Conservation (phyloP, 2,888 invertebrate genomes). For the Metallyticus violacea region DNA sequence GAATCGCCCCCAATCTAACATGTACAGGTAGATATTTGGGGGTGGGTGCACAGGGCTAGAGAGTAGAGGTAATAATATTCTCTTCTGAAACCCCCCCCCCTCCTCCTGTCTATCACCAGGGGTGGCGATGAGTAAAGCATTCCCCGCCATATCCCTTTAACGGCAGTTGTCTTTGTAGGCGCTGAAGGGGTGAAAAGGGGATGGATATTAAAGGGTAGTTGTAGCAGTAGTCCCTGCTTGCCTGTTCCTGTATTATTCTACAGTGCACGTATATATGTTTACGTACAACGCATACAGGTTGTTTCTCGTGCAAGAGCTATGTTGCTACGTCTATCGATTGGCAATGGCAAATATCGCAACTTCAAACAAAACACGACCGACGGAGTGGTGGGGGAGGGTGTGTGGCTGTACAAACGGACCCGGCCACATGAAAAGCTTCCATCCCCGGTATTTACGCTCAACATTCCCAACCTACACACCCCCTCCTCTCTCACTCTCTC, state of each 20-base stretch:
- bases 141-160: conserved; percentile 9
- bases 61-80: conserved; percentile 8
- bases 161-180: conserved; percentile 14
- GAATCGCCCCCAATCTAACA: neutral
- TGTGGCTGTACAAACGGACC: neutral
- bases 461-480: neutral
- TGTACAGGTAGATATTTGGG: neutral
- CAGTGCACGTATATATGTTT: neutral
- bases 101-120: neutral
- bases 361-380: conserved; percentile 11
- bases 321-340: conserved; percentile 26
- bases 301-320: neutral
- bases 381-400: neutral
- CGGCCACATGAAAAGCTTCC: conserved; percentile 20
- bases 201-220: neutral
- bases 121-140: conserved; percentile 21
- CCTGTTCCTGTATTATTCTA: neutral
- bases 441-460: neutral
- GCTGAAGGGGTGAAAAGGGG: neutral
- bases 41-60: neutral
- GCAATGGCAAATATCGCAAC: conserved; percentile 24
- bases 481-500: neutral
- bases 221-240: neutral
- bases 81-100: neutral
- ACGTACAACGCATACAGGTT: neutral